Conservation (phyloP, 2,888 invertebrate species). For the Acleris literana region DNA sequence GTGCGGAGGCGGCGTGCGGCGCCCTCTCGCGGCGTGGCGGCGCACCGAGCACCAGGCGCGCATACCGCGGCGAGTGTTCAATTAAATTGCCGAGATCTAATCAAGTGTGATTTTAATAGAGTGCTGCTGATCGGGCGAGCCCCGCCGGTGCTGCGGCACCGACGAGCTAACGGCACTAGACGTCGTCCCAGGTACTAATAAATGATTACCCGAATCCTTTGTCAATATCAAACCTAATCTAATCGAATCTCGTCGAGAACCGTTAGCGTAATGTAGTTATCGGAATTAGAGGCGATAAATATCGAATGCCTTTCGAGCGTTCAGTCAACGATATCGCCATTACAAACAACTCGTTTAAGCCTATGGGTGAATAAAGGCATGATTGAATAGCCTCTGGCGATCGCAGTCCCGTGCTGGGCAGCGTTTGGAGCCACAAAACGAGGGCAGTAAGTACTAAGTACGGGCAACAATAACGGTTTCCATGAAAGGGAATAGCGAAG, state of each 20-base stretch:
- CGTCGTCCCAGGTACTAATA: slow-evolving; percentile 17
- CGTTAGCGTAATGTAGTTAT: slow-evolving; percentile 46
- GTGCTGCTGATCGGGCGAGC: slow-evolving; percentile 55
- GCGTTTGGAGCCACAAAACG: slow-evolving; percentile 56
- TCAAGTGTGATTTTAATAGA: slow-evolving; percentile 78
- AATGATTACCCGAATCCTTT: slow-evolving; percentile 51
- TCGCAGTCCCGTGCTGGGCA: slow-evolving; percentile 55
- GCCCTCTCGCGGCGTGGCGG: slow-evolving; percentile 47
- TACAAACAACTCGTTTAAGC: slow-evolving; percentile 54
- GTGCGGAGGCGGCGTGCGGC: slow-evolving; percentile 49
- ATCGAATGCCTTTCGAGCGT: slow-evolving; percentile 40
- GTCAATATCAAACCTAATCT: slow-evolving; percentile 47
- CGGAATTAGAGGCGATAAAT: slow-evolving; percentile 43
- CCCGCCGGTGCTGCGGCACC: slow-evolving; percentile 6
- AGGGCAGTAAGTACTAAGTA: slow-evolving; percentile 54
- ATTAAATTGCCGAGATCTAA: slow-evolving; percentile 73
- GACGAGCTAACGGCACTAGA: slow-evolving; percentile 53
- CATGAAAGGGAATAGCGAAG: slow-evolving; percentile 64
- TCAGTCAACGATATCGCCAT: slow-evolving; percentile 45
- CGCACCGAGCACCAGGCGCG: slow-evolving; percentile 64
- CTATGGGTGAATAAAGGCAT: slow-evolving; percentile 44
- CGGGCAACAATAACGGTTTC: slow-evolving; percentile 65
- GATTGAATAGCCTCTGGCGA: slow-evolving; percentile 54
- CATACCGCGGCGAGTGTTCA: slow-evolving; percentile 68
- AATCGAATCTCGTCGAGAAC: slow-evolving; percentile 54